Base-by-base conservation (phyloP, 2,797 vertebrate genomes). In the Hydrolagus colliei region DNA sequence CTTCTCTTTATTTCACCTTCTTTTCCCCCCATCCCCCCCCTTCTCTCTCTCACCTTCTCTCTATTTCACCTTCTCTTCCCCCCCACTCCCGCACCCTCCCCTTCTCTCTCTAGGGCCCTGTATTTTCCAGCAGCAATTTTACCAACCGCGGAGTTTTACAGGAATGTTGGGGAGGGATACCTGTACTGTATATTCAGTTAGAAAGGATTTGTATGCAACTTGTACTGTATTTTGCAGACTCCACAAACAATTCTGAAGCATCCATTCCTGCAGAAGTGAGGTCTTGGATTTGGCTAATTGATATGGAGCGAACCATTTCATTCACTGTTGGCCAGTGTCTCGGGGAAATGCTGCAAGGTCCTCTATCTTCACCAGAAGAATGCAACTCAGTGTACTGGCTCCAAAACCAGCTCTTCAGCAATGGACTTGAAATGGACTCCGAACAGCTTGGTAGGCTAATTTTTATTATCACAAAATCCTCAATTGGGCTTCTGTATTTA, bases 261-360 rank as follows among this genome's bases (percentile, higher is more conserved):
- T 41, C 65, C 65, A 68, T 84, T 84, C 16, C 65, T 12, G 10
- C 65, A 12, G 32, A 84, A 12, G 79, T 68, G 10, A 84, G 71
- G 20, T 41, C 79, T 67, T 84, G 95, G 94, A 89, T 90, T 68
- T 95, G 95, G 95, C 90, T 95, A 65, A 89, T 95, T 88, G 95
- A 95, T 87, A 88, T 95, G 88, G 94, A 95, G 84, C 91, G 94
- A 6, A 93, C 94, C 9, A 93, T 94, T 4, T 94, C 93, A 0
- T 88, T 95, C 89, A 91, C 92, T 41, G 92, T 95, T 7, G 95
- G 95, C 52, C 93, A 92, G 9, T 95, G 94, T 87, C 92, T 95
- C 3, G 92, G 94, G 73, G 94, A 93, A 86, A 95, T 95, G 94
- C 88, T 95, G 88, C 93, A 95, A 88, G 95, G 95, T 16, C 91